Conservation (phyloP, 2,888 invertebrate species). For the Boloria selene region DNA sequence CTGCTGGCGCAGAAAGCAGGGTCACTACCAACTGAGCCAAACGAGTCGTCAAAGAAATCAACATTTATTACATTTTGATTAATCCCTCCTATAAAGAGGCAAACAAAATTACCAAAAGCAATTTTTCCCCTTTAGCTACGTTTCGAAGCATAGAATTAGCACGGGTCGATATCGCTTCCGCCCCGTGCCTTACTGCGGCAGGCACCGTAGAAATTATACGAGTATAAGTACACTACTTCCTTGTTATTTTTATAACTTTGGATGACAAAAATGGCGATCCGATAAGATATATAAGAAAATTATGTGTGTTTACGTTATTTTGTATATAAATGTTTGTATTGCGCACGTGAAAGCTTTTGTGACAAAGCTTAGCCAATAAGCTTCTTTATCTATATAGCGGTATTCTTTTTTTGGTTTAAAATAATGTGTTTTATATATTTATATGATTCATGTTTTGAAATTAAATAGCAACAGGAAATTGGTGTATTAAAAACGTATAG, state of each 20-base stretch:
- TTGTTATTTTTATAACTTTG: constrained; percentile 24
- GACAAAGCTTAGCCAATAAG: too few relatives aligned
- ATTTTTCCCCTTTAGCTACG: constrained; percentile 15
- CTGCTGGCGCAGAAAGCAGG: too few relatives aligned
- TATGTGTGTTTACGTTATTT: neutral
- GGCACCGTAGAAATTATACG: constrained; percentile 47
- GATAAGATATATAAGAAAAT: constrained; percentile 7
- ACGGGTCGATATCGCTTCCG: constrained; percentile 69
- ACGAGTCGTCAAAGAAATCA: too few relatives aligned
- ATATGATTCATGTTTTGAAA: too few relatives aligned
- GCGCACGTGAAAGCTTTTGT: too few relatives aligned
- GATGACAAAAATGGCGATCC: constrained; percentile 8
- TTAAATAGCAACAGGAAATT: too few relatives aligned
- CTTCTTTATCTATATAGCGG: too few relatives aligned
- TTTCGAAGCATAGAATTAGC: constrained; percentile 60
- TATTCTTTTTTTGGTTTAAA: too few relatives aligned
- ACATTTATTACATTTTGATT: constrained; percentile 1
- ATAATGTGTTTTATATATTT: too few relatives aligned
- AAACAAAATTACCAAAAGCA: constrained; percentile 24
- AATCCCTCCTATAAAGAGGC: constrained; percentile 9
- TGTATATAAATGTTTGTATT: too few relatives aligned
- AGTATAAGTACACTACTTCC: constrained; percentile 11
- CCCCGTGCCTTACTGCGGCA: constrained; percentile 54
- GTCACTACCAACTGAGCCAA: too few relatives aligned
- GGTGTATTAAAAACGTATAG: too few relatives aligned